Evolutionary conservation across 1,140 invertebrate species (phyloP), one percentile per base, ranked within the genome.

Genomic region (Drosophila sturtevanti): DNA sequence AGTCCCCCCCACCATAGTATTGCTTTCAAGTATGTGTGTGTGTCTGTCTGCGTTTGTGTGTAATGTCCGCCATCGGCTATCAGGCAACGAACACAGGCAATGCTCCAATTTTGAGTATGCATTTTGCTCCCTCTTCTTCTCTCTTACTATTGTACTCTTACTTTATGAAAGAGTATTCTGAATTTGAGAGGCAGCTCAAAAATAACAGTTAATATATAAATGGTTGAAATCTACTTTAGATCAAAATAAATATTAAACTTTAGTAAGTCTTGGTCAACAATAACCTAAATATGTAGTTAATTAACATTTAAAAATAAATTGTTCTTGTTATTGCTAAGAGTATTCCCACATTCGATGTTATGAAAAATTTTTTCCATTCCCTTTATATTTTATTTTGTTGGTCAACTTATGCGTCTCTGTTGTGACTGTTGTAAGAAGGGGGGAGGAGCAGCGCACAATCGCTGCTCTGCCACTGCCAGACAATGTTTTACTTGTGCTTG

Each of bases 51-150:
- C 16, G n/a, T 75, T 56, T 74, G 72, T 61, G 59, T 75, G 72
- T 75, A 71, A 75, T 68, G 51, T 24, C 31, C 41, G 62, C 72
- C 71, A 11, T 55, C 27, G 51, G 56, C 55, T 74, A 75, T 75
- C 72, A 56, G 63, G 18, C 18, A 18, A 44, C 51, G 63, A 75
- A 21, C 63, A 37, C 21, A 65, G 54, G 27, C 31, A 56, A 35
- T 74, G 71, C 69, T 74, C 71, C 41, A 74, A 56, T 65, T 73
- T 74, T 65, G 52, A 41, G 14, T 48, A 34, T 68, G 37, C 71
- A 72, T 27, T 9, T 34, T 24, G 70, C 58, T 75, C 59, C 27
- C 21, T n/a, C 21, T n/a, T 52, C 34, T 31, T 34, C 41, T 16
- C n/a, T 64, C 18, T 11, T 4, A 48, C 41, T 73, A 37, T 48